Base-by-base conservation (phyloP, 2,113 vertebrate genomes). In the Gobiocypris rarus region DNA sequence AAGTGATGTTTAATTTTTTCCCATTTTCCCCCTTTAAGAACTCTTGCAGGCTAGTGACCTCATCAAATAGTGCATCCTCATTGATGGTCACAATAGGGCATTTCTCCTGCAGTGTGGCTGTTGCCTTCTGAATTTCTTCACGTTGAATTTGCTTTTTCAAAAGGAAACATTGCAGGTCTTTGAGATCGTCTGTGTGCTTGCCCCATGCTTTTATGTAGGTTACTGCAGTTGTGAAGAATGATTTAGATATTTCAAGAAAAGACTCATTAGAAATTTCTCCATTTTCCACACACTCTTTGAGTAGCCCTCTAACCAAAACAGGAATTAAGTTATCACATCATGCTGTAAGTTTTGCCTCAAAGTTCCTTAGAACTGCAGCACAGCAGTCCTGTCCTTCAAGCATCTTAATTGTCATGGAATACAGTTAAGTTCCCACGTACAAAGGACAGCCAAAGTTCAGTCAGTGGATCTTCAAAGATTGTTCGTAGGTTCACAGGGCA, bases 401-500 rank as follows among this genome's bases (percentile, higher is more conserved):
- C 45, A 45, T 45, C 10, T 31, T 63, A 31, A 63, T 15, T 13
- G n/a, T n/a, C 4, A 61, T 61, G 4, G 24, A 61, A 61, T 61
- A 26, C 58, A 26, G 4, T 26, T 61, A 13, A 26, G 58, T 69
- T 67, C 31, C 31, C 31, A 19, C 10, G n/a, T 9, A 69, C 31
- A 69, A 69, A 69, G 31, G 34, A 1, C 65, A 69, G 65, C 65
- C 65, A 69, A 69, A 69, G 31, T 69, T 69, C 65, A 38, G 31
- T 67, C 65, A 67, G 61, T 15, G 14, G 14, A 31, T 65, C 0
- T 6, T 34, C 63, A 67, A 34, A 67, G 63, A 67, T 67, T 8
- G 65, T 67, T 38, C 17, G 3, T 9, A 34, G 28, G 7, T 34
- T 26, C 58, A 63, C 24, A 63, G 24, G 24, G 59, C 24, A 61